A percentile compares a stretch with the other conserved stretches of the same genome.
Conservation (phyloP, 1,140 invertebrate species). For the Danaus plexippus region DNA sequence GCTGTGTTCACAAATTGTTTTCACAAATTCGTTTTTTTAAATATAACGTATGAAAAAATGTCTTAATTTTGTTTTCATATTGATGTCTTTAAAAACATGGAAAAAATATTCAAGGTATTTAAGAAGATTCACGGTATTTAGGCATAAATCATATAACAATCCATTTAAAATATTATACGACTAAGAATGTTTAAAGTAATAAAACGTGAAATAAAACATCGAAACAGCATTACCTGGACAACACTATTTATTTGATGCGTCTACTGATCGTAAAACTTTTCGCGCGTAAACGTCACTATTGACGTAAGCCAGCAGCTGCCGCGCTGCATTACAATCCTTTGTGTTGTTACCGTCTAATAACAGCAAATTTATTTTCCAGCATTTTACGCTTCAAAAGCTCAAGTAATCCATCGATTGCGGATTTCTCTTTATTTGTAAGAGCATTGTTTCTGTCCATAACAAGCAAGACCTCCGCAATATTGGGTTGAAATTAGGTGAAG, state of each 20-base stretch:
- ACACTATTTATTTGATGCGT: constrained; percentile 55
- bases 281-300: constrained; percentile 66
- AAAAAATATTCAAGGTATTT: too few species aligned
- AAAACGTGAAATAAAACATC: background rate
- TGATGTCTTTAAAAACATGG: too few species aligned
- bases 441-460: too few species aligned
- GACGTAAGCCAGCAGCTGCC: constrained; percentile 60
- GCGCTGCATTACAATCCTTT: constrained; percentile 53
- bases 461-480: constrained; percentile 4
- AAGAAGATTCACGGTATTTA: background rate
- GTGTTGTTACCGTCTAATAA: constrained; percentile 47
- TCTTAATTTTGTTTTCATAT: too few species aligned
- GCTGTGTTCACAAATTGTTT: too few species aligned
- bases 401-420: too few species aligned
- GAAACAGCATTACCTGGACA: constrained; percentile 14
- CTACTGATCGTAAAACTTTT: constrained; percentile 67
- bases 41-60: too few species aligned
- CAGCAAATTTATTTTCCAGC: constrained; percentile 34
- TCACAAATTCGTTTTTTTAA: too few species aligned
- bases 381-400: constrained; percentile 15
- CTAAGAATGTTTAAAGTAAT: constrained; percentile 6
- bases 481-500: background rate
- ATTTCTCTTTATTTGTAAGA: too few species aligned
- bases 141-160: background rate
- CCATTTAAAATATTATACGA: constrained; percentile 1